phyloP scores from a whole-genome alignment of 2,797 vertebrate species.

The Salarias fasciatus region DNA sequence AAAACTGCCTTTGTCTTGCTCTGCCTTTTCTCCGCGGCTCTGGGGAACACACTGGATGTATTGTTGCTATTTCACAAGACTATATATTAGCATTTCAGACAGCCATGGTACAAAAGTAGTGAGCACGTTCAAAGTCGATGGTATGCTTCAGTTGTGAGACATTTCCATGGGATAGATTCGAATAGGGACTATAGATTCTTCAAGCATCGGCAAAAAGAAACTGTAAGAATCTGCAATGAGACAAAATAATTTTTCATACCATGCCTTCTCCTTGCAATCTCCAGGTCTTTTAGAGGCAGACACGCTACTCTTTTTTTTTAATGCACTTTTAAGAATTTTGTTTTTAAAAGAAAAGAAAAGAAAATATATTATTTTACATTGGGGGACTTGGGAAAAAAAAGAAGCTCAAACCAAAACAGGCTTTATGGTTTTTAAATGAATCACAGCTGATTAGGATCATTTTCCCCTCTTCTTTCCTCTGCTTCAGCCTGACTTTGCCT shows the following conservation, averaged over 20 bases:
- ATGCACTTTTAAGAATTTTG: conserved; percentile 37
- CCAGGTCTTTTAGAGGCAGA: not conserved
- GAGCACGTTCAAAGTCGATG: conserved; percentile 62
- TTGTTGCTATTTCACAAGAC: conserved; percentile 66
- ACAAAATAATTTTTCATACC: conserved; percentile 25
- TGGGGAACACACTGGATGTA: conserved; percentile 70
- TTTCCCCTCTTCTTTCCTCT: conserved; percentile 40
- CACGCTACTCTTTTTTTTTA: conserved; percentile 6
- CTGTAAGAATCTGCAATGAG: not conserved
- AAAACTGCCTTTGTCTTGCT: conserved; percentile 75
- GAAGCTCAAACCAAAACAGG: conserved; percentile 44
- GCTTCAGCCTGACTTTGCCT: conserved; percentile 38
- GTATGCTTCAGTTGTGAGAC: conserved; percentile 46
- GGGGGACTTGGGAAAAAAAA: too few relatives aligned
- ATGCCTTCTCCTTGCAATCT: conserved; percentile 10
- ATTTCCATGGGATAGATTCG: conserved; percentile 36
- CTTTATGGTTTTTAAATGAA: conserved; percentile 64
- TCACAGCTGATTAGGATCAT: conserved; percentile 54
- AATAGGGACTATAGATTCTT: conserved; percentile 15
- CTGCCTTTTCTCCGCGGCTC: conserved; percentile 61
- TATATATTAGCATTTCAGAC: conserved; percentile 74
- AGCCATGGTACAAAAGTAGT: conserved; percentile 58
- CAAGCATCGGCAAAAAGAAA: conserved; percentile 18
- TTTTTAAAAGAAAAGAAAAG: conserved; percentile 24
- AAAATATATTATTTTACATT: too few relatives aligned